A percentile compares a stretch with the other conserved stretches of the same genome.
Conservation (phyloP, 2,797 vertebrate species). For the Tragopan temminckii region DNA sequence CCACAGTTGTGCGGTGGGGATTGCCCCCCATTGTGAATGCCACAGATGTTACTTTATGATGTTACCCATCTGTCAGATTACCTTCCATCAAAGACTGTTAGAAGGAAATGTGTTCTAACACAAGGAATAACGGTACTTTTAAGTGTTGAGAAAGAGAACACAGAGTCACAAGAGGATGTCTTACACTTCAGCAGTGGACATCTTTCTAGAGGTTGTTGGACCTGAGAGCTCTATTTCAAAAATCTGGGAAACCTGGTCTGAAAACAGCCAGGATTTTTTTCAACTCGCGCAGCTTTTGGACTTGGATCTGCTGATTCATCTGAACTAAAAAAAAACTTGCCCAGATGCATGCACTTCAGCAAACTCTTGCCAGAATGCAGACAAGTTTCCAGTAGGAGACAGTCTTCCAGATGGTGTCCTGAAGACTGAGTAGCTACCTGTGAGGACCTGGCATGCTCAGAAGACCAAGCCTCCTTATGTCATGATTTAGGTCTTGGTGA, state of each 20-base stretch:
- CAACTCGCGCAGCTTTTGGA: not conserved
- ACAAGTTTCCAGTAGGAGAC: not conserved
- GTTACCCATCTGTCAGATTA: not conserved
- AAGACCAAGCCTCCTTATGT: not conserved
- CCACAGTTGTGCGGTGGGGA: not conserved
- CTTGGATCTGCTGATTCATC: constrained; percentile 36
- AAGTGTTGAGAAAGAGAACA: not conserved
- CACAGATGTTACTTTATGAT: not conserved
- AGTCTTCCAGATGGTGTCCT: not conserved
- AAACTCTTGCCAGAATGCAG: not conserved
- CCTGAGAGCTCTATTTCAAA: constrained; percentile 6
- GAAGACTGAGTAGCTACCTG: not conserved
- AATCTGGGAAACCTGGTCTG: not conserved
- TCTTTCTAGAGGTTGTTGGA: not conserved
- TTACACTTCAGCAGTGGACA: not conserved
- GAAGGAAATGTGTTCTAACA: not conserved
- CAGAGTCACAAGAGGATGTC: not conserved
- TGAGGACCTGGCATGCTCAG: not conserved
- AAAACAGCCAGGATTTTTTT: not conserved
- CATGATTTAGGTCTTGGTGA: not conserved
- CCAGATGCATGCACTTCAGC: not conserved
- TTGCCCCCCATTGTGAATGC: not conserved
- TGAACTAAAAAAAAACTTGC: constrained; percentile 32
- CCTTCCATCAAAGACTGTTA: not conserved
- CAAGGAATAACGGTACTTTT: not conserved